Base-by-base conservation (phyloP, 1,140 invertebrate genomes). In the Sycobia sp. region DNA sequence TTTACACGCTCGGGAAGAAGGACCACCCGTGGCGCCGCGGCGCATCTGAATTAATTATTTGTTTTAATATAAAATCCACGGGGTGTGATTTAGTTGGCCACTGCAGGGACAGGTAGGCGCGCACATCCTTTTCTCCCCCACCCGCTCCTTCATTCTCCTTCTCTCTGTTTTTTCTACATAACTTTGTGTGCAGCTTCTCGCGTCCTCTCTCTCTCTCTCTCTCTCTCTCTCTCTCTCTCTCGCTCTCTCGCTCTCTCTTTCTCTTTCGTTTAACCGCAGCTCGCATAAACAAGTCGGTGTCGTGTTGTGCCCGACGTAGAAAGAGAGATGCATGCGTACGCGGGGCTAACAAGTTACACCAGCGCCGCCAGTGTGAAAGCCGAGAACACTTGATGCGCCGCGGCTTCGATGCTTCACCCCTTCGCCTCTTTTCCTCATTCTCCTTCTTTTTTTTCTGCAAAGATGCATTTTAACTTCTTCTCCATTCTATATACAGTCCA, bases 51-150 rank as follows among this genome's bases (percentile, higher is more conserved):
- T 81, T 78, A 81, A 81, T 81, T 81, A 81, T 79, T 81, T 80
- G 74, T 79, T 81, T 80, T 79, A 80, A 81, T 81, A 80, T 80
- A 76, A 75, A 79, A 78, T 78, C 77, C 74, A 70, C 74, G 69
- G 76, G 74, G 71, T 75, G 75, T 81, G 77, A 80, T 80, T 76
- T 79, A 79, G 75, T 72, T 75, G 69, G 67, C 70, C 74, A 71
- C 69, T 65, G 70, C 74, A 57, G 70, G 72, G 68, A 72, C 73
- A 72, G 75, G 69, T 73, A 66, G 69, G 22, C 65, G 60, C 43
- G 22, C 65, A 58, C 50, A 51, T 47, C 36, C 16, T 36, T 56
- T 36, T 36, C 11, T 25, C 20, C 2, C 16, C 4, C 16, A 14
- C 4, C 22, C 9, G 9, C 36, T 53, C 20, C 22, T 20, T 16